Conservation (phyloP, 2,888 invertebrate genomes). For the Bombylius discolor region DNA sequence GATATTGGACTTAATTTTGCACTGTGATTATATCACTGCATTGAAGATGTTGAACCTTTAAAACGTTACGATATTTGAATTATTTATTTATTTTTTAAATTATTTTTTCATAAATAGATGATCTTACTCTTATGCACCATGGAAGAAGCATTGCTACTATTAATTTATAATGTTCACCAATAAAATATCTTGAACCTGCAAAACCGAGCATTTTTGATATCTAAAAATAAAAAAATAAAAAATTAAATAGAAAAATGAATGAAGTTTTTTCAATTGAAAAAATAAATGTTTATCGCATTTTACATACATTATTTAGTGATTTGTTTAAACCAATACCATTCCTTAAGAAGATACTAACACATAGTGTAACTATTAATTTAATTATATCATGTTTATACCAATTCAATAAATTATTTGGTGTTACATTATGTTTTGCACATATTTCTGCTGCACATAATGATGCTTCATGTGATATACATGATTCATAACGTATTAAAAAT, state of each 20-base stretch:
- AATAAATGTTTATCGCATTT: background rate
- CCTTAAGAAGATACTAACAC: conserved; percentile 24
- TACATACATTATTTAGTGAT: conserved; percentile 25
- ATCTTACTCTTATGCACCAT: conserved; percentile 42
- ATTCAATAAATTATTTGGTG: conserved; percentile 30
- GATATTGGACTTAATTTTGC: too few relatives aligned
- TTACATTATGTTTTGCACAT: conserved; percentile 25
- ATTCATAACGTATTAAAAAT: conserved; percentile 26
- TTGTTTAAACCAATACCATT: conserved; percentile 26
- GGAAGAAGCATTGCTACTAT: conserved; percentile 52
- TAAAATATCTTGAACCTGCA: conserved; percentile 52
- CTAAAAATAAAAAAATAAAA: conserved; percentile 17
- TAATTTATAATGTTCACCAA: conserved; percentile 54
- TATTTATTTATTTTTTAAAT: too few relatives aligned
- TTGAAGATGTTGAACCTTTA: too few relatives aligned
- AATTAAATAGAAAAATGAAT: background rate
- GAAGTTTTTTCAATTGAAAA: background rate
- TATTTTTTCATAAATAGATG: too few relatives aligned
- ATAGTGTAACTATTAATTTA: conserved; percentile 24
- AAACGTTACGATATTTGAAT: too few relatives aligned
- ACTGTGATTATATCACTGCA: too few relatives aligned
- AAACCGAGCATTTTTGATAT: conserved; percentile 56
- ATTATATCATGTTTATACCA: conserved; percentile 34
- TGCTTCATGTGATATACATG: conserved; percentile 29
- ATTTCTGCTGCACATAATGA: conserved; percentile 27